A percentile compares a stretch with the other conserved stretches of the same genome.
These are phyloP conservation scores for Cremastinae sp. DNA, from an alignment of 2,888 invertebrate genomes.

Conservation along the genomic window DNA sequence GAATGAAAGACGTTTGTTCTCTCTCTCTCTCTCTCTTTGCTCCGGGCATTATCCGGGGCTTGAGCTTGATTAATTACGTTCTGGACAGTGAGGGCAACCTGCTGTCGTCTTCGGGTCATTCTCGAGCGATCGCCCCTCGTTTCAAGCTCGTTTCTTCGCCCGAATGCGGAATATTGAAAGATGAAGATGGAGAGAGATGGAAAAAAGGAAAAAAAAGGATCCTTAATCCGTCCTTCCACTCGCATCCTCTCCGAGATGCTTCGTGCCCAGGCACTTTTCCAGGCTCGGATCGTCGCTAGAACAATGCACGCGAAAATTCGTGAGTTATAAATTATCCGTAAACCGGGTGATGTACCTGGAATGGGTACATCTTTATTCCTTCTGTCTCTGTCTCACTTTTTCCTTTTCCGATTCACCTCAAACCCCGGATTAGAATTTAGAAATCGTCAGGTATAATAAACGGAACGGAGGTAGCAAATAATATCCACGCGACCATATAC, in stretches of 20 bases:
- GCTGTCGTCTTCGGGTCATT: conserved; percentile 64
- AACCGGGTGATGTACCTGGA: conserved; percentile 62
- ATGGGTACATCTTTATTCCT: conserved; percentile 65
- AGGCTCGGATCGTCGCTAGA: conserved; percentile 69
- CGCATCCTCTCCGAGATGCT: conserved; percentile 28
- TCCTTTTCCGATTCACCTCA: conserved; percentile 6
- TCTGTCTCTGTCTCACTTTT: conserved; percentile 1
- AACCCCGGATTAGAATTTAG: conserved; percentile 55
- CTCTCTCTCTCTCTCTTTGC: conserved; percentile 42
- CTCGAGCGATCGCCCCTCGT: conserved; percentile 55
- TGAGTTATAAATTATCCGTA: conserved; percentile 75
- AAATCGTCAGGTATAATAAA: conserved; percentile 57
- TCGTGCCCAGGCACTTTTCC: conserved; percentile 14
- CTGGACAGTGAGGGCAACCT: conserved; percentile 63
- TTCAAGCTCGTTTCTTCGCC: conserved; percentile 17
- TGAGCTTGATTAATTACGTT: conserved; percentile 76
- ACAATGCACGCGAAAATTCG: conserved; percentile 70
- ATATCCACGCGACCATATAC: conserved; percentile 6
- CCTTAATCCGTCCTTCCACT: conserved; percentile 63
- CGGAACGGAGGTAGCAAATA: conserved; percentile 17
- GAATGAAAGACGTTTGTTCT: conserved; percentile 21
- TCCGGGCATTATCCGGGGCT: conserved; percentile 66
- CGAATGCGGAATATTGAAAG: conserved; percentile 22
- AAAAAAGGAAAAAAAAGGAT: conserved; percentile 40
- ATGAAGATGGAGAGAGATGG: background rate